phyloP scores from a whole-genome alignment of 2,113 vertebrate species.

The Neoarius graeffei region DNA sequence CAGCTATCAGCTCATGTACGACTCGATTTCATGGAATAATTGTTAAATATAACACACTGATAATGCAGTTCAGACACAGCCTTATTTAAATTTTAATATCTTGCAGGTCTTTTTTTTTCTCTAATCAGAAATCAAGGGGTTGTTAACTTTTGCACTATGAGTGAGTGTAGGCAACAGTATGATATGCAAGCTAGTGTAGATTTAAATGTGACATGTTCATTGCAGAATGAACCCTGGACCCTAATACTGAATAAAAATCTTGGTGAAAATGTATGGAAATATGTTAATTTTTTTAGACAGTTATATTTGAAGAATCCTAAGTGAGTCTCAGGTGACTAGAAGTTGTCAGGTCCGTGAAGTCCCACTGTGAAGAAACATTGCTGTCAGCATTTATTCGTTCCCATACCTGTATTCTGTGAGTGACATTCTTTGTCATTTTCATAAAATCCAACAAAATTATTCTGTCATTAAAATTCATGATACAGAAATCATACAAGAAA shows the following conservation, averaged over 20 bases:
- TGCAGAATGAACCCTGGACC: background rate
- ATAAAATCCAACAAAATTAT: background rate
- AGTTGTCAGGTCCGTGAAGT: background rate
- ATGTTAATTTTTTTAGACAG: background rate
- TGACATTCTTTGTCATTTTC: background rate
- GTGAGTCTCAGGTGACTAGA: background rate
- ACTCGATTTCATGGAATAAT: too few relatives aligned
- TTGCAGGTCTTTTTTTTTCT: background rate
- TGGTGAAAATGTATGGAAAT: background rate
- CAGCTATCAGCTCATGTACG: too few relatives aligned
- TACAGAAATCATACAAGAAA: background rate
- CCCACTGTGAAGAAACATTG: background rate
- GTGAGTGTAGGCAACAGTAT: background rate
- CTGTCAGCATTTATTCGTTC: background rate
- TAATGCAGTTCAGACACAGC: background rate
- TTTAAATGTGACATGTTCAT: background rate
- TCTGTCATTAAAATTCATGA: background rate
- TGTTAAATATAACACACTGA: background rate
- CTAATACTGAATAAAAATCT: background rate
- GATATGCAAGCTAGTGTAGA: background rate
- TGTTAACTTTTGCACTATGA: background rate
- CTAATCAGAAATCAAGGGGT: background rate
- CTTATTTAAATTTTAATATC: background rate
- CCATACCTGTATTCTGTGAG: background rate
- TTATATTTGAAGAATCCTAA: background rate